Base-by-base conservation (phyloP, 2,113 vertebrate genomes). In the Ifrita kowaldi region DNA sequence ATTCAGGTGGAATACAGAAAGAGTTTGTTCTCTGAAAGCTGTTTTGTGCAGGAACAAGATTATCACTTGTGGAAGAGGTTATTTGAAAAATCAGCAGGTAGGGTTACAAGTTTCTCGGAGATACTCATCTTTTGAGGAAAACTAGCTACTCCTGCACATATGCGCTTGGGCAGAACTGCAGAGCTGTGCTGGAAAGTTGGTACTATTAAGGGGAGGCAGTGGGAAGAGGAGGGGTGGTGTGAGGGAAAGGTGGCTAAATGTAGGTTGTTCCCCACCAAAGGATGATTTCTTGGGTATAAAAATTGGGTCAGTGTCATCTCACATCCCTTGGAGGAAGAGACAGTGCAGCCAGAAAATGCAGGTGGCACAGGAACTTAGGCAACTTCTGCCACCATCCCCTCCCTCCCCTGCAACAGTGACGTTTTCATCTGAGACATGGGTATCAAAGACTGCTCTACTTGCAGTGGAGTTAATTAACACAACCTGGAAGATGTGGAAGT, bases 381-480 rank as follows among this genome's bases (percentile, higher is more conserved):
- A 82, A 27, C 53, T 94, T 90, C 75, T 90, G 50, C 67, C 47
- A 84, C n/a, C 26, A 1, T 56, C 13, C 15, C 13, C 46, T 81
- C 39, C 46, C 42, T 84, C 41, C 42, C 27, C 73, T 59, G 55
- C 59, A 65, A 41, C 0, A 5, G 55, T 73, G 88, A 44, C 2
- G 2, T 73, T 94, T 94, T 85, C 33, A 35, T 81, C 52, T 68
- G 63, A 91, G 68, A 75, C 27, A 10, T 0, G 2, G 42, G 56
- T 80, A 84, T 91, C 89, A 95, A 90, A 94, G 81, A 4, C n/a
- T 32, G 42, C 70, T 4, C 4, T 55, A 39, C 32, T n/a, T 4
- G 44, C 15, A 3, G 37, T 65, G 89, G 49, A 88, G 55, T 86
- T 95, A 94, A 97, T 93, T 96, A 84, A 79, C 80, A 37, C 74